phyloP scores from a whole-genome alignment of 2,113 vertebrate genomes.

The Hassar affinis region DNA sequence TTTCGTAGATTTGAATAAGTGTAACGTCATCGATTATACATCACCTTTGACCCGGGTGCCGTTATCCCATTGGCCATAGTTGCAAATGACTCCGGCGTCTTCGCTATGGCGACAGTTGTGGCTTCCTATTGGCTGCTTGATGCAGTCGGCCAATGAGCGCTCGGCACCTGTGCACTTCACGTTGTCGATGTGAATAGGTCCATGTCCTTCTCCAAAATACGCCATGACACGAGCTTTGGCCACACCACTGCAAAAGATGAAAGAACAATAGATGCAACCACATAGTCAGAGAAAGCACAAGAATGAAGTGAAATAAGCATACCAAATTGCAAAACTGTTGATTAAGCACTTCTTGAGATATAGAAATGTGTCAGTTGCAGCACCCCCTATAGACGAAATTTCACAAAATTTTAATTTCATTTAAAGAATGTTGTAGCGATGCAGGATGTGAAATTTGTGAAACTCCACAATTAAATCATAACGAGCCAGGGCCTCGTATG shows the following conservation, averaged over 20 bases:
- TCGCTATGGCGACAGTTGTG: constrained; percentile 97
- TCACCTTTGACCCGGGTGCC: constrained; percentile 77
- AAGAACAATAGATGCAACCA: no score
- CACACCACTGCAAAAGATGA: constrained; percentile 70
- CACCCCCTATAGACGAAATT: no score
- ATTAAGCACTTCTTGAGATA: no score
- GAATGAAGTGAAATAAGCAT: not conserved
- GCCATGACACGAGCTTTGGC: constrained; percentile 92
- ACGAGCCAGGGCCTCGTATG: no score
- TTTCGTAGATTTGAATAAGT: not conserved
- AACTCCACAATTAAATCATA: no score
- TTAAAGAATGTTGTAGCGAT: no score
- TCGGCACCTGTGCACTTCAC: constrained; percentile 87
- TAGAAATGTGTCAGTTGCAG: no score
- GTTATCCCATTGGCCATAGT: constrained; percentile 71
- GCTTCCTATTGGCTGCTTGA: constrained; percentile 84
- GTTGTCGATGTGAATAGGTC: constrained; percentile 90
- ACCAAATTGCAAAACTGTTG: no score
- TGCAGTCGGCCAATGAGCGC: constrained; percentile 83
- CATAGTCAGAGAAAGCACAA: not conserved
- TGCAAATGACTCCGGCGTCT: constrained; percentile 93
- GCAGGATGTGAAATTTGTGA: no score
- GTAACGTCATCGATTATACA: not conserved
- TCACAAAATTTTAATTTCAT: no score
- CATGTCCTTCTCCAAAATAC: constrained; percentile 92